These are phyloP conservation scores for Patella depressa DNA, from an alignment of 2,888 invertebrate species.

Conservation along the genomic window DNA sequence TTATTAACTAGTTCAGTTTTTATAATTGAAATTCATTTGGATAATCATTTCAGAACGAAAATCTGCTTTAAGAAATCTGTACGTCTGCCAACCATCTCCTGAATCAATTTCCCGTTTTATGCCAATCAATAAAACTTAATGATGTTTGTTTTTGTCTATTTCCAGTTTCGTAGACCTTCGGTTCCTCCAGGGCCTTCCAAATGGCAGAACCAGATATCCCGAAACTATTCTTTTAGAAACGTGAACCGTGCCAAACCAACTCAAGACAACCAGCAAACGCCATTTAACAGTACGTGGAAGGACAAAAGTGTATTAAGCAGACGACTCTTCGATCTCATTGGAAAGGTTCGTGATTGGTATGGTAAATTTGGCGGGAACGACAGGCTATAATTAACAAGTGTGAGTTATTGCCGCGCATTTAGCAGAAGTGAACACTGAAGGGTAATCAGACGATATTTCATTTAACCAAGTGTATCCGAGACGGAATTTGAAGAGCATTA, in stretches of 20 bases:
- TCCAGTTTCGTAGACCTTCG: not conserved
- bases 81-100: too few species aligned
- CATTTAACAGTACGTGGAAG: not conserved
- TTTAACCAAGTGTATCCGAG: too few species aligned
- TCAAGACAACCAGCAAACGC: not conserved
- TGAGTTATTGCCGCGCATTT: not conserved
- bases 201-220: not conserved
- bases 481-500: too few species aligned
- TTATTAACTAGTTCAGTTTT: too few species aligned
- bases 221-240: not conserved
- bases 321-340: not conserved
- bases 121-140: not conserved
- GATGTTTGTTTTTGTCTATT: not conserved
- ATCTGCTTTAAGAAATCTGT: too few species aligned
- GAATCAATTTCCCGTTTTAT: not conserved
- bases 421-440: not conserved
- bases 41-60: too few species aligned
- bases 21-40: too few species aligned
- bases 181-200: not conserved
- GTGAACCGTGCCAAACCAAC: not conserved
- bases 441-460: not conserved
- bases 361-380: conserved; percentile 1
- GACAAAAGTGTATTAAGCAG: not conserved
- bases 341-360: conserved; percentile 1
- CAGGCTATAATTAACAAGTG: not conserved